Conservation (phyloP, 2,113 vertebrate genomes). For the Heterotis niloticus region DNA sequence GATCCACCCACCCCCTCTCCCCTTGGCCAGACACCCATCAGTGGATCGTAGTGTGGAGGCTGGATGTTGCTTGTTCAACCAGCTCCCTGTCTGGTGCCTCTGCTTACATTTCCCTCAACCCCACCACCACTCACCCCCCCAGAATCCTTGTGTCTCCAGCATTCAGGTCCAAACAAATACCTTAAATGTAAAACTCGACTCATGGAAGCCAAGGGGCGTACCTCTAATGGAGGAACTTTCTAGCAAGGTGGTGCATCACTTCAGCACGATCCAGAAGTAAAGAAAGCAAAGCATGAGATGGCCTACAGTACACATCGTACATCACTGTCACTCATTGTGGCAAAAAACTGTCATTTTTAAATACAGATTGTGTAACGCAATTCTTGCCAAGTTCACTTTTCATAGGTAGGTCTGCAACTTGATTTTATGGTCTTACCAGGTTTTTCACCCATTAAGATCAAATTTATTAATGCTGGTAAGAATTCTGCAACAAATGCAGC, state of each 20-base stretch:
- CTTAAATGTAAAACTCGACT: background rate
- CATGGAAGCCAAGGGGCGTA: background rate
- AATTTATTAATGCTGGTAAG: background rate
- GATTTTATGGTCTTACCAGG: no score
- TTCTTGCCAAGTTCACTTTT: no score
- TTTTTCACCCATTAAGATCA: background rate
- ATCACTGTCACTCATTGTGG: background rate
- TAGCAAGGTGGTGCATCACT: no score
- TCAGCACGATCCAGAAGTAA: background rate
- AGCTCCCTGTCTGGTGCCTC: background rate
- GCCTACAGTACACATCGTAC: background rate
- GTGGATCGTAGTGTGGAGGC: conserved; percentile 8
- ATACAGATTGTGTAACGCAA: background rate
- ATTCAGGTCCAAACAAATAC: background rate
- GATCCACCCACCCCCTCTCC: background rate
- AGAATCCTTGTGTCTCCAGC: background rate
- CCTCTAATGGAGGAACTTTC: background rate
- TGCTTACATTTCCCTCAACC: no score
- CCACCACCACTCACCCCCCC: no score
- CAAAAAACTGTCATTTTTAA: background rate
- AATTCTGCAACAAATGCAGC: background rate
- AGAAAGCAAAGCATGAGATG: background rate
- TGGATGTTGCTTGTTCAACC: conserved; percentile 13
- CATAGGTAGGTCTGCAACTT: no score
- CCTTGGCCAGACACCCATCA: conserved; percentile 14